Percentiles rank a stretch among this genome's conserved stretches.
Evolutionary conservation across 2,888 invertebrate species (phyloP).

Genomic region (Eulithis prunata): DNA sequence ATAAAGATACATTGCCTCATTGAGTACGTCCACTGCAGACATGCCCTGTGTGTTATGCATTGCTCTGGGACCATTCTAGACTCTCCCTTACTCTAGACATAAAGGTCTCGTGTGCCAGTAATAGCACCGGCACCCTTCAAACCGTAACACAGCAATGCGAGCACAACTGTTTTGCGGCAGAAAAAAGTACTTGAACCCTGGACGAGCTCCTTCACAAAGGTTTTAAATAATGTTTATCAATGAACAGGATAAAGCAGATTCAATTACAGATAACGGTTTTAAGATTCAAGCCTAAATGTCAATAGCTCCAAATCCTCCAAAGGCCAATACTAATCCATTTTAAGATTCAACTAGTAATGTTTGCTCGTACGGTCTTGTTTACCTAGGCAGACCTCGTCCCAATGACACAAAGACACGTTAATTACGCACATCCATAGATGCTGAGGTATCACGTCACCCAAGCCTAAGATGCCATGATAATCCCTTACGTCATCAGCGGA

Average conservation of each 20-base stretch:
- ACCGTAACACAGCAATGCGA: too few relatives aligned
- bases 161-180: too few relatives aligned
- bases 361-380: slow-evolving; percentile 23
- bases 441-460: slow-evolving; percentile 34
- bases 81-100: too few relatives aligned
- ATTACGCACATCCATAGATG: slow-evolving; percentile 27
- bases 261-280: slow-evolving; percentile 6
- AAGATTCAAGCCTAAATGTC: slow-evolving; percentile 5
- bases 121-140: too few relatives aligned
- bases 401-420: slow-evolving; percentile 38
- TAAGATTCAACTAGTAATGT: slow-evolving; percentile 11
- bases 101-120: too few relatives aligned
- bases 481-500: slow-evolving; percentile 37
- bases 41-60: too few relatives aligned
- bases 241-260: slow-evolving; percentile 4
- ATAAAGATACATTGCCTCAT: too few relatives aligned
- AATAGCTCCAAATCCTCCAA: slow-evolving; percentile 15
- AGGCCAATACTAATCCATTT: slow-evolving; percentile 25
- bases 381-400: slow-evolving; percentile 35
- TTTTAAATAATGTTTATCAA: not conserved
- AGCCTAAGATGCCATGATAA: slow-evolving; percentile 27
- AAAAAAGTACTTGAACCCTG: too few relatives aligned
- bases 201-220: too few relatives aligned
- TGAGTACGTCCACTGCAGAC: too few relatives aligned
- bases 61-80: too few relatives aligned